Percentiles rank a stretch among this genome's conserved stretches.
phyloP scores from a whole-genome alignment of 2,797 vertebrate species.

The Onychomys arenicola region DNA sequence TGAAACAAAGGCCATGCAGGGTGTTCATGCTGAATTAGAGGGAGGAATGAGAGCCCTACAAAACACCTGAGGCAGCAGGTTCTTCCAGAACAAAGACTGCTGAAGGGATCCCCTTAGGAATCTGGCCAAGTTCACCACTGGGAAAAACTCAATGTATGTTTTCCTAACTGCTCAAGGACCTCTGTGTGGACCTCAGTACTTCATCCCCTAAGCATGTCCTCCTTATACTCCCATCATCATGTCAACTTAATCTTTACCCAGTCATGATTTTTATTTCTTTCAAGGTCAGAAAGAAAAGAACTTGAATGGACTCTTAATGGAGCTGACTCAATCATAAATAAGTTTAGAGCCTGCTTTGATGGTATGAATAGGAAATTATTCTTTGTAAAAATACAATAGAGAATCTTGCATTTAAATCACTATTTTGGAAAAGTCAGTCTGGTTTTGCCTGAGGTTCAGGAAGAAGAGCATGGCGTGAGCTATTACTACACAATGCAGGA shows the following conservation, averaged over 20 bases:
- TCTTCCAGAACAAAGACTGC: not conserved
- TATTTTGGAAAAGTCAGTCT: not conserved
- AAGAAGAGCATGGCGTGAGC: not conserved
- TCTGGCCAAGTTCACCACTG: not conserved
- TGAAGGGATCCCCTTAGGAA: not conserved
- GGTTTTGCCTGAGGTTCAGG: slow-evolving; percentile 15
- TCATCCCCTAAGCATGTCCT: not conserved
- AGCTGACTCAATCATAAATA: not conserved
- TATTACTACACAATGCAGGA: not conserved
- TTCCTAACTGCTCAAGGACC: not conserved
- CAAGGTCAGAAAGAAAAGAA: not conserved
- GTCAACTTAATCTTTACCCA: not conserved
- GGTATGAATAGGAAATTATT: slow-evolving; percentile 13
- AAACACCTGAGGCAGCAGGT: not conserved
- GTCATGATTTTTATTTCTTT: slow-evolving; percentile 18
- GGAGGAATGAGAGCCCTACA: not conserved
- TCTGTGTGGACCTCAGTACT: not conserved
- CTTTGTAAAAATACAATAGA: slow-evolving; percentile 51
- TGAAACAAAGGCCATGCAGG: not conserved
- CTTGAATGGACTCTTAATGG: not conserved
- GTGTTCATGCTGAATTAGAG: not conserved
- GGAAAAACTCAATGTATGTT: no score
- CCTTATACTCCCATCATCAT: not conserved
- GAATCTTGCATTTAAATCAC: slow-evolving; percentile 20
- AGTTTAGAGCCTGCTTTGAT: not conserved